Base-by-base conservation (phyloP, 2,797 vertebrate genomes). In the Amblyopsis hoosieri region DNA sequence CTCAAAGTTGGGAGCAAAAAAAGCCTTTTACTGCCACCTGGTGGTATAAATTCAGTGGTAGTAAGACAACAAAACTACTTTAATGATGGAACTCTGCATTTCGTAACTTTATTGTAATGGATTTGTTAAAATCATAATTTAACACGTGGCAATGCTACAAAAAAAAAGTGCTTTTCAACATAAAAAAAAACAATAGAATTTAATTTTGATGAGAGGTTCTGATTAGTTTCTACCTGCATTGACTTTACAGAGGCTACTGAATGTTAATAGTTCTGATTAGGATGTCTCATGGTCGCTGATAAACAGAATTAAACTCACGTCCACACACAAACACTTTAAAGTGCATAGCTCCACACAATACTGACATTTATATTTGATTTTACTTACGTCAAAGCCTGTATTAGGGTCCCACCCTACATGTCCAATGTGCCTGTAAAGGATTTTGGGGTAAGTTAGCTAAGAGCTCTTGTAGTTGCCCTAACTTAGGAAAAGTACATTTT, bases 401-500 rank as follows among this genome's bases (percentile, higher is more conserved):
- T 98, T 98, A 73, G 97, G 97, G 91, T 99, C 96, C 97, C 97
- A 99, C 76, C 97, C 97, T 71, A 99, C 97, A 69, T 99, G 97
- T 48, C 96, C 96, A 79, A 99, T 92, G 71, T 99, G 97, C 74
- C 97, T 99, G 81, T 42, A 19, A 71, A 54, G 59, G 23, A 23
- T 23, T 23, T 23, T 23, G 23, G 23, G 23, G 23, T n/a, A 47
- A n/a, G 7, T 10, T 42, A 42, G 37, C 8, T 9, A 42, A 42
- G 37, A 42, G 37, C 37, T 42, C 7, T 42, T 10, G 9, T 42
- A 42, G 37, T 42, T 42, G 9, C 37, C 37, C 8, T 42, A 42
- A 42, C 8, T 37, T 7, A 33, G 33, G 9, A 7, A 3, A 42
- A 42, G 37, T 42, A 8, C 37, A 42, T 8, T 9, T 42, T 7